Evolutionary conservation across 2,113 vertebrate species (phyloP).

Genomic region (Aegypius monachus): DNA sequence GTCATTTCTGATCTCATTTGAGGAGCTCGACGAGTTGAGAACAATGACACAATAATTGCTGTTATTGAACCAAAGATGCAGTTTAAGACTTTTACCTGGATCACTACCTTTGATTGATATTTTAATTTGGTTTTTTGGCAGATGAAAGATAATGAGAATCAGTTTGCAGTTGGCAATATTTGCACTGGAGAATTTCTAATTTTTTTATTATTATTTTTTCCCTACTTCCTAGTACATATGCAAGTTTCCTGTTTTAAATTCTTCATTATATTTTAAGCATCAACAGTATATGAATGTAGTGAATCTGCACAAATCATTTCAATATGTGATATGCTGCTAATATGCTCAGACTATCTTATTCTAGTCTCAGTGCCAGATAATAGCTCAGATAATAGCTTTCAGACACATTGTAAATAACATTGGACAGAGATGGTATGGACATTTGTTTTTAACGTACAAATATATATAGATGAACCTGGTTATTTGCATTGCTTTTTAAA

Average conservation of each 20-base stretch:
- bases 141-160: slow-evolving; percentile 18
- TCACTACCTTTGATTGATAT: slow-evolving; percentile 14
- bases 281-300: not conserved
- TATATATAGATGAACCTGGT: not conserved
- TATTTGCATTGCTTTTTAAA: not conserved
- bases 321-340: not conserved
- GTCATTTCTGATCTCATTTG: slow-evolving; percentile 1
- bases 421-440: not conserved
- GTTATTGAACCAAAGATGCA: not conserved
- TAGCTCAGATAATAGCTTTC: not conserved
- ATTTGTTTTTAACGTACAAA: not conserved
- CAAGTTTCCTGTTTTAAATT: not conserved
- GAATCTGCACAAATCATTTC: not conserved
- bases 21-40: not conserved
- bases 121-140: slow-evolving; percentile 36
- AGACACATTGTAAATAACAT: not conserved
- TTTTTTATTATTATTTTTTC: not conserved
- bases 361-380: not conserved
- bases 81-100: slow-evolving; percentile 32
- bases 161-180: not conserved
- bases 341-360: not conserved
- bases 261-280: not conserved
- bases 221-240: not conserved
- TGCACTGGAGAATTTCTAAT: not conserved
- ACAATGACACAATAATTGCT: slow-evolving; percentile 1